phyloP scores from a whole-genome alignment of 1,140 invertebrate species.

The Drosophila auraria region DNA sequence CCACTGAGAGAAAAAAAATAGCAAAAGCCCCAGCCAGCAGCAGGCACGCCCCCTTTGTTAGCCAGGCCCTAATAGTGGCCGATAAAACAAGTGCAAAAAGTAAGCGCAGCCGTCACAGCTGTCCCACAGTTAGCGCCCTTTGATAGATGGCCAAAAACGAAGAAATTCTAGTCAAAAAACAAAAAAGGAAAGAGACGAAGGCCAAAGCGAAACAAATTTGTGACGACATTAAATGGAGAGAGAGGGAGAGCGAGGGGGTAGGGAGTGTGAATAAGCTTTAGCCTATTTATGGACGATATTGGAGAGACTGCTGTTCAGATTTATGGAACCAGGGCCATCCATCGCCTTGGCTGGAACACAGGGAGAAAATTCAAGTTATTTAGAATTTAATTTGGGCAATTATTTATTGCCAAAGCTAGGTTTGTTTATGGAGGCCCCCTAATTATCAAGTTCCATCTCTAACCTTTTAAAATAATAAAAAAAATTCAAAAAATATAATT shows the following conservation, averaged over 20 bases:
- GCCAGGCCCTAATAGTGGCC: constrained; percentile 47
- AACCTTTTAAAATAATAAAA: too few relatives aligned
- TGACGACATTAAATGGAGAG: constrained; percentile 32
- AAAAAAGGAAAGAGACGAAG: not conserved
- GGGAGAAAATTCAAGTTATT: not conserved
- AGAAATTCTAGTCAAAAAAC: too few relatives aligned
- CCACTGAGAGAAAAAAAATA: not conserved
- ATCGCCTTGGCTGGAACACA: constrained; percentile 3
- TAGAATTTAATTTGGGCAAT: not conserved
- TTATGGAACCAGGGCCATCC: constrained; percentile 23
- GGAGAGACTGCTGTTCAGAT: constrained; percentile 26
- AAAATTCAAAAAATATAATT: too few relatives aligned
- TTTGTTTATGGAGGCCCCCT: too few relatives aligned
- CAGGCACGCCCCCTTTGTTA: constrained; percentile 23
- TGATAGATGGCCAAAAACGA: constrained; percentile 43
- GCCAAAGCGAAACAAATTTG: constrained; percentile 35
- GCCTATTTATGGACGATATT: constrained; percentile 40
- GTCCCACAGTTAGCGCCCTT: constrained; percentile 42
- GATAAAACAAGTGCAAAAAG: constrained; percentile 20
- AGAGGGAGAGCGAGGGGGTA: not conserved
- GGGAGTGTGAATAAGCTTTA: constrained; percentile 47
- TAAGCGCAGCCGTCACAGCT: constrained; percentile 34
- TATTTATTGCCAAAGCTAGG: not conserved
- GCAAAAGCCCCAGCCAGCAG: too few relatives aligned
- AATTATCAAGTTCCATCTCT: too few relatives aligned